These are phyloP conservation scores for Tenthredo notha DNA, from an alignment of 2,888 invertebrate species.

Conservation along the genomic window DNA sequence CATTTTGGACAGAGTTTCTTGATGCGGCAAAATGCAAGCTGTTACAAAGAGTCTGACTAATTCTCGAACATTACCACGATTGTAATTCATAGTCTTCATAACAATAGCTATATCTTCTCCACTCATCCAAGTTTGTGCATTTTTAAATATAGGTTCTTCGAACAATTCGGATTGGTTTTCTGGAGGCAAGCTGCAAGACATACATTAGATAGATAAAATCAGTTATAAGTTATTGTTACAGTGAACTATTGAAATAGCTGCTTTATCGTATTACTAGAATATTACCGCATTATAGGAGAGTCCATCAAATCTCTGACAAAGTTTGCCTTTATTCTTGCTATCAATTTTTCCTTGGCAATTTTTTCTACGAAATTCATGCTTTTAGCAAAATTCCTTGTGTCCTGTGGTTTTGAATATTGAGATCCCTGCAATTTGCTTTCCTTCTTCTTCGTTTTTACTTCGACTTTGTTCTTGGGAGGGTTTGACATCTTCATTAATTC, in stretches of 20 bases:
- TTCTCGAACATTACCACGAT: neutral
- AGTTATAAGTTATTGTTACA: neutral
- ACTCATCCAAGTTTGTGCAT: conserved; percentile 29
- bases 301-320: conserved; percentile 59
- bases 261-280: neutral
- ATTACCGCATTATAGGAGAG: conserved; percentile 24
- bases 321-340: conserved; percentile 62
- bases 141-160: conserved; percentile 10
- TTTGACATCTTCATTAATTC: conserved; percentile 44
- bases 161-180: conserved; percentile 8
- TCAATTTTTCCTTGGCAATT: conserved; percentile 62
- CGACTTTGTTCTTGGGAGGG: conserved; percentile 33
- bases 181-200: neutral
- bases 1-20: neutral
- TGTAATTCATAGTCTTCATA: conserved; percentile 49
- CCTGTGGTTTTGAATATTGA: conserved; percentile 36
- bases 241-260: neutral
- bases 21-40: neutral
- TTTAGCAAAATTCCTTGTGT: conserved; percentile 51
- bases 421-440: conserved; percentile 53
- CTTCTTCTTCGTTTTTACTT: conserved; percentile 52
- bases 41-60: conserved; percentile 36
- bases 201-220: neutral
- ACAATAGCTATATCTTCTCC: conserved; percentile 32
- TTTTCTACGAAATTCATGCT: conserved; percentile 61